Conservation (phyloP, 1,140 invertebrate genomes). For the Aleiodes sp. region DNA sequence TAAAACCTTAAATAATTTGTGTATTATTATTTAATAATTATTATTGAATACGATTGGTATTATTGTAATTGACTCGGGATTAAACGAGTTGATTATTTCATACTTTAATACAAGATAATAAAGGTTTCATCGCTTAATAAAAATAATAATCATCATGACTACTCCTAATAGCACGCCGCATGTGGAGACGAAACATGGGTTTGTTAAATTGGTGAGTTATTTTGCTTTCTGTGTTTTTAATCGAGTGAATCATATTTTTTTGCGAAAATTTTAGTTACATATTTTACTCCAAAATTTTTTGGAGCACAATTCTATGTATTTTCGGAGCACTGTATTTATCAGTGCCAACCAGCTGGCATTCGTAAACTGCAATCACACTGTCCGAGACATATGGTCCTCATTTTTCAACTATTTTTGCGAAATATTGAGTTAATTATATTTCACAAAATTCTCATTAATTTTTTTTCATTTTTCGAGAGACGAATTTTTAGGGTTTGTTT, state of each 20-base stretch:
- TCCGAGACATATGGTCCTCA: constrained; percentile 3
- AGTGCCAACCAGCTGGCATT: neutral
- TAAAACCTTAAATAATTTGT: neutral
- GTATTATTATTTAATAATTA: neutral
- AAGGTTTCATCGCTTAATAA: too few species aligned
- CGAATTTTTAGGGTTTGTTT: neutral
- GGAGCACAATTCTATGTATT: neutral
- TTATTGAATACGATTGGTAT: neutral
- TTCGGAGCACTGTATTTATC: neutral
- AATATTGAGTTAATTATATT: neutral
- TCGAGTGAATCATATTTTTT: neutral
- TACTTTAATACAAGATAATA: constrained; percentile 1
- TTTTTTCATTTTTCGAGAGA: neutral
- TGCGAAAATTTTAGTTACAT: too few species aligned
- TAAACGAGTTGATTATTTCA: neutral
- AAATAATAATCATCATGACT: constrained; percentile 27
- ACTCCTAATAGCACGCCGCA: constrained; percentile 39
- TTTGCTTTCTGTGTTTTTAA: neutral
- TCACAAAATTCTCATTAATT: too few species aligned
- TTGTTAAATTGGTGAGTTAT: constrained; percentile 69
- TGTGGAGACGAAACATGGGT: constrained; percentile 63
- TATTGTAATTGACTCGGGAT: neutral
- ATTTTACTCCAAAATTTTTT: too few species aligned
- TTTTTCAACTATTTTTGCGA: neutral
- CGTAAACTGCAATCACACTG: neutral